Base-by-base conservation (phyloP, 2,888 invertebrate genomes). In the Acanthosepion lycidas region DNA sequence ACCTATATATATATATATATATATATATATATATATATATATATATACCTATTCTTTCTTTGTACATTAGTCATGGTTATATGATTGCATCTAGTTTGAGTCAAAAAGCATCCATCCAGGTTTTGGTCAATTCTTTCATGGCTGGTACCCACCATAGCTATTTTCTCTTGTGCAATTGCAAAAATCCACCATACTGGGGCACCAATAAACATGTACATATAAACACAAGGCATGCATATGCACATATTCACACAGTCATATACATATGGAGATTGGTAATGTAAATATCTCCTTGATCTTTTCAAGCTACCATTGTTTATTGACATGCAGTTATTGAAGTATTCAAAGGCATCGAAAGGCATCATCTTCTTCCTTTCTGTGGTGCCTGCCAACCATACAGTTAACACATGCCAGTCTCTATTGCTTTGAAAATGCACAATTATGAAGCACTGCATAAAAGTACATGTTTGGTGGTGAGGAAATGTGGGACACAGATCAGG, bases 111-210 rank as follows among this genome's bases (percentile, higher is more conserved):
- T 78, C 78, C n/a, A 78, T n/a, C 78, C 78, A 78, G n/a, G 33
- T 78, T 33, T 78, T 78, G 78, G n/a, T 78, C 78, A 78, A 78
- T 78, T 78, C 78, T n/a, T 78, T 78, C n/a, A 78, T n/a, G n/a
- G 78, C n/a, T n/a, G 12, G 78, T 78, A 78, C n/a, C 18, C 78
- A 78, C 78, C 15, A 15, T n/a, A n/a, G n/a, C 33, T 78, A 78
- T 78, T 78, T 78, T 78, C 78, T 78, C 78, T 78, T 78, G 78
- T 78, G n/a, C n/a, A 78, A 78, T 78, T n/a, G 78, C 78, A 78
- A 78, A n/a, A 78, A 78, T 78, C n/a, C 78, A n/a, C 15, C 78
- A 78, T 23, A 33, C 78, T 20, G 15, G 33, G 18, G n/a, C 78
- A n/a, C n/a, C n/a, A 78, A n/a, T n/a, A 78, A 15, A n/a, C 64